phyloP scores from a whole-genome alignment of 30 jellyfish, hydroid and myxozoan genomes.

The Calvadosia cruxmelitensis region DNA sequence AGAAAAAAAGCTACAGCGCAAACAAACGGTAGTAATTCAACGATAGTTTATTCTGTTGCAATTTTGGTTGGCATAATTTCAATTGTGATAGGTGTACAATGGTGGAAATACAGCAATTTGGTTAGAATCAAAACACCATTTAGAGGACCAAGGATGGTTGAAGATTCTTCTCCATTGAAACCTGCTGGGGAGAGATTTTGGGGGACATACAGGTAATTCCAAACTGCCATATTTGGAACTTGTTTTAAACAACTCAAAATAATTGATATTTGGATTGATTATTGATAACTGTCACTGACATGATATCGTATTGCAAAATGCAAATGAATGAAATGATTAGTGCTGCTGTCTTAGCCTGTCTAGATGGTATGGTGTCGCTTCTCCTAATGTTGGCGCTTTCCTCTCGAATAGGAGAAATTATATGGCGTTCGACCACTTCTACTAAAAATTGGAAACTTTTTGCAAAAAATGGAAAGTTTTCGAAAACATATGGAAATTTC shows the following conservation, averaged over 20 bases:
- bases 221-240: too few relatives aligned
- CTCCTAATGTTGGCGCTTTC: too few relatives aligned
- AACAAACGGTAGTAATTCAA: too few relatives aligned
- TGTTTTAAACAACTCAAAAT: too few relatives aligned
- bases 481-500: too few relatives aligned
- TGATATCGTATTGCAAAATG: not conserved
- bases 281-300: not conserved
- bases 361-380: too few relatives aligned
- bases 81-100: not conserved
- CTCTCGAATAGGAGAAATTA: too few relatives aligned
- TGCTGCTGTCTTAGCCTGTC: not conserved
- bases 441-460: too few relatives aligned
- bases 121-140: slow-evolving; percentile 58
- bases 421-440: too few relatives aligned
- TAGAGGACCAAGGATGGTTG: slow-evolving; percentile 49
- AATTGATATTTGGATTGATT: not conserved
- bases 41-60: too few relatives aligned
- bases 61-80: not conserved
- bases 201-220: slow-evolving; percentile 91
- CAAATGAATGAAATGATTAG: not conserved
- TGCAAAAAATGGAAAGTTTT: too few relatives aligned
- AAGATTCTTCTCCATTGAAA: not conserved
- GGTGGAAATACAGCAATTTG: slow-evolving; percentile 32
- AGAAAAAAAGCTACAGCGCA: too few relatives aligned
- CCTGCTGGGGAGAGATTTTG: slow-evolving; percentile 42